phyloP scores from a whole-genome alignment of 2,888 invertebrate species.

The Callyntrura sp. region DNA sequence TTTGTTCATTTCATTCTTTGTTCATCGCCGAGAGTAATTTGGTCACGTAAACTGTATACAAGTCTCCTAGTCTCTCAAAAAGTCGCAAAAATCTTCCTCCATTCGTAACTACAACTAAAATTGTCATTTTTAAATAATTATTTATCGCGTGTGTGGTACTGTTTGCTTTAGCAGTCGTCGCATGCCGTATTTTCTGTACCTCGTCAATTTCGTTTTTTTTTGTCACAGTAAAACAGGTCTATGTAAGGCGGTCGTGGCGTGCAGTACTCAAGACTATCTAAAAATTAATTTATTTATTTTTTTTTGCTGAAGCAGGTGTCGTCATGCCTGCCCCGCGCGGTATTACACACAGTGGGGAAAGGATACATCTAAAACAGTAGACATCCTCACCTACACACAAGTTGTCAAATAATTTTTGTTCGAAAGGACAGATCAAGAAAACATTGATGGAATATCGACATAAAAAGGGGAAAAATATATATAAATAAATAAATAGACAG shows the following conservation, averaged over 20 bases:
- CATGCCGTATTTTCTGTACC: slow-evolving; percentile 80
- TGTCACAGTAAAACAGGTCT: slow-evolving; percentile 33
- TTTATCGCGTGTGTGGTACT: not conserved
- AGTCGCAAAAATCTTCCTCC: not conserved
- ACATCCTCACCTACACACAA: not conserved
- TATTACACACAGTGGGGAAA: not conserved
- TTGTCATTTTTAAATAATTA: slow-evolving; percentile 20
- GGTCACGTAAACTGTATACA: slow-evolving; percentile 31
- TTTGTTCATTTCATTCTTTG: slow-evolving; percentile 41
- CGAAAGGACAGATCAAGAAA: slow-evolving; percentile 53
- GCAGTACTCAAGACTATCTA: not conserved
- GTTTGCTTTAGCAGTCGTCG: slow-evolving; percentile 72
- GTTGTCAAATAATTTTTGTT: slow-evolving; percentile 43
- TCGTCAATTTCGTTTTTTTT: slow-evolving; percentile 50
- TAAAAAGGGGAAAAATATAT: slow-evolving; percentile 22
- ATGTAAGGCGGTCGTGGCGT: not conserved
- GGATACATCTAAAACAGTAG: slow-evolving; percentile 22
- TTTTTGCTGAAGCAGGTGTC: not conserved
- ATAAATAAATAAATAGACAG: not conserved
- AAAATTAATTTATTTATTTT: not conserved
- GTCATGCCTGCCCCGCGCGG: slow-evolving; percentile 1
- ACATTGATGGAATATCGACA: slow-evolving; percentile 19
- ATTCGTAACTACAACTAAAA: not conserved
- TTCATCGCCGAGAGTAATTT: not conserved
- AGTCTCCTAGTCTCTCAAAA: slow-evolving; percentile 40